phyloP scores from a whole-genome alignment of 2,888 invertebrate species.

The Melanotus villosus region DNA sequence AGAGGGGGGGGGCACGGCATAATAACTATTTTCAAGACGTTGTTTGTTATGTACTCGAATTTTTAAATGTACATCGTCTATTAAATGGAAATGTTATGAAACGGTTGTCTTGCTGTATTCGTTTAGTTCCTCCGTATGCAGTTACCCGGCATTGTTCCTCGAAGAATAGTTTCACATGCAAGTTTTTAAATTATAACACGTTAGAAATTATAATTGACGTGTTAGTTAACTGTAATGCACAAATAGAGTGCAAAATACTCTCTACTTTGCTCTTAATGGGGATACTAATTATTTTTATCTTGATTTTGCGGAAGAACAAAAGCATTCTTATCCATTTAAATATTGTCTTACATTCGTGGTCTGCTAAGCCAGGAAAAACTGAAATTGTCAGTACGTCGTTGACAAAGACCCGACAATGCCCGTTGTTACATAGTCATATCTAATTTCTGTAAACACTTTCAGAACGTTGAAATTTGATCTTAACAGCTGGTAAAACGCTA shows the following conservation, averaged over 20 bases:
- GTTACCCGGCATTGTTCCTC: slow-evolving; percentile 3
- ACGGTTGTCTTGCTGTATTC: slow-evolving; percentile 16
- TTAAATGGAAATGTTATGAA: slow-evolving; percentile 31
- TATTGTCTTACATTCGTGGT: slow-evolving; percentile 17
- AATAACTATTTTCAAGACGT: slow-evolving; percentile 35
- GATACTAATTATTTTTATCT: no score
- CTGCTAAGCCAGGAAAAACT: background rate
- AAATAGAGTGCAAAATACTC: no score
- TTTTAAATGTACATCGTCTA: slow-evolving; percentile 12
- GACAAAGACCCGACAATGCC: slow-evolving; percentile 10
- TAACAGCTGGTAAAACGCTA: background rate
- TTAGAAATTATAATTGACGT: background rate
- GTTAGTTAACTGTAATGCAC: no score
- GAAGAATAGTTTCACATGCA: background rate
- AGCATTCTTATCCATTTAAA: background rate
- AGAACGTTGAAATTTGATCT: slow-evolving; percentile 32
- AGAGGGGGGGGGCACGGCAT: slow-evolving; percentile 24
- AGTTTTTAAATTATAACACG: no score
- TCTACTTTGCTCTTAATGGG: no score
- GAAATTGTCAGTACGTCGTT: background rate
- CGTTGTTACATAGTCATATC: slow-evolving; percentile 33
- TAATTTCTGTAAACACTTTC: slow-evolving; percentile 38
- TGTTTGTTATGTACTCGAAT: slow-evolving; percentile 24
- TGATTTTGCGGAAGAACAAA: no score
- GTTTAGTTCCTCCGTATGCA: background rate